Evolutionary conservation across 2,113 vertebrate genomes (phyloP).

Genomic region (Passer domesticus): DNA sequence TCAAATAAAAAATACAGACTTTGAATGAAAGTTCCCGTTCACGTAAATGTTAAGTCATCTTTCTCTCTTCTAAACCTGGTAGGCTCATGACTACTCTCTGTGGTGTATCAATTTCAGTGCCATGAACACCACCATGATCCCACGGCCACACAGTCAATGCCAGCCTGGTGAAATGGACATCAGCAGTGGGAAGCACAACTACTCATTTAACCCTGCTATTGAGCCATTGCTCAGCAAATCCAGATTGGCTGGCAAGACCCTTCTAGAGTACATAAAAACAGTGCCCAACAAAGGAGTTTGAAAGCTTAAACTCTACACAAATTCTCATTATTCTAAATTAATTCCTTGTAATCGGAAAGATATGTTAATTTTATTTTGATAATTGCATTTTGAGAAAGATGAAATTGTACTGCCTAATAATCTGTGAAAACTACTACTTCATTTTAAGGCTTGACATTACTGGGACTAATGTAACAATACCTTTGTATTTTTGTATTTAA

Average conservation of each 20-base stretch:
- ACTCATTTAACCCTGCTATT: neutral
- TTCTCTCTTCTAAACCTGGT: neutral
- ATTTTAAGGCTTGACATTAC: neutral
- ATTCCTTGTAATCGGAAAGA: neutral
- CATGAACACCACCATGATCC: neutral
- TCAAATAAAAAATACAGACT: neutral
- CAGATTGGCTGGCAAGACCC: neutral
- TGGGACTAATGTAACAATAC: neutral
- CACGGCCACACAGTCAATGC: too few relatives aligned
- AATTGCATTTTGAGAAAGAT: neutral
- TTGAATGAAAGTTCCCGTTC: neutral
- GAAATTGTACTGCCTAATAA: neutral
- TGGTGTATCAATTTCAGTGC: neutral
- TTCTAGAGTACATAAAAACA: neutral
- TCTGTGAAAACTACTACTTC: neutral
- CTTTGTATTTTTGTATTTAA: neutral
- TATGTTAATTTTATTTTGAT: neutral
- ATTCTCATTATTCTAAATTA: neutral
- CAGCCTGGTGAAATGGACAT: neutral
- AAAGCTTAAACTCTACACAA: neutral
- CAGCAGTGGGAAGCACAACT: neutral
- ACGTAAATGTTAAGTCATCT: neutral
- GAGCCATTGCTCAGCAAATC: neutral
- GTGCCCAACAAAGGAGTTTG: neutral
- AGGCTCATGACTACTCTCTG: neutral